Conservation (phyloP, 2,888 invertebrate genomes). For the Cosmia trapezina region DNA sequence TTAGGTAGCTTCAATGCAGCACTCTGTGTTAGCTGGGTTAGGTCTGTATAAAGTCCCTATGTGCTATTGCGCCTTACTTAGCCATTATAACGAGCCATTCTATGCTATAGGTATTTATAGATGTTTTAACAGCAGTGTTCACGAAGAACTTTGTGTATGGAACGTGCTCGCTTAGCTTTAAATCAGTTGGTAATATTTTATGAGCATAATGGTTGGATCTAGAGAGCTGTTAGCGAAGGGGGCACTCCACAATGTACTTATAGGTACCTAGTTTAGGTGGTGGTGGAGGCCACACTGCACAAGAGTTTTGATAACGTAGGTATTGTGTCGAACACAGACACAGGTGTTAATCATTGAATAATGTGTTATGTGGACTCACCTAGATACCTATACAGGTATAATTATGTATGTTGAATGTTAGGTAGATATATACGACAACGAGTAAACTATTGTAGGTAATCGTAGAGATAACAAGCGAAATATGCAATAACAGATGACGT, state of each 20-base stretch:
- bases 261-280: not conserved
- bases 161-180: constrained; percentile 35
- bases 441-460: constrained; percentile 30
- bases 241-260: constrained; percentile 1
- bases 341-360: constrained; percentile 16
- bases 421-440: constrained; percentile 21
- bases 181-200: constrained; percentile 55
- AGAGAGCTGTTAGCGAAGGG: constrained; percentile 22
- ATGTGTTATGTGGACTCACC: not conserved
- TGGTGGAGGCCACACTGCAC: not conserved
- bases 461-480: constrained; percentile 38
- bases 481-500: constrained; percentile 62
- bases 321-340: constrained; percentile 20
- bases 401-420: not conserved
- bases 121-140: constrained; percentile 46
- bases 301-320: constrained; percentile 23
- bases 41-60: constrained; percentile 41
- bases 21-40: constrained; percentile 49
- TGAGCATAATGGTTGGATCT: constrained; percentile 39
- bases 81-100: constrained; percentile 31
- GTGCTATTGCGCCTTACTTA: constrained; percentile 53
- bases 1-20: constrained; percentile 63
- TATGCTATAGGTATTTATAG: constrained; percentile 38
- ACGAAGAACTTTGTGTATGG: constrained; percentile 47
- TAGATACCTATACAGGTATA: not conserved